Percentiles rank a stretch among this genome's conserved stretches.
Evolutionary conservation across 2,113 vertebrate genomes (phyloP).

Genomic region (Leiothrix lutea): DNA sequence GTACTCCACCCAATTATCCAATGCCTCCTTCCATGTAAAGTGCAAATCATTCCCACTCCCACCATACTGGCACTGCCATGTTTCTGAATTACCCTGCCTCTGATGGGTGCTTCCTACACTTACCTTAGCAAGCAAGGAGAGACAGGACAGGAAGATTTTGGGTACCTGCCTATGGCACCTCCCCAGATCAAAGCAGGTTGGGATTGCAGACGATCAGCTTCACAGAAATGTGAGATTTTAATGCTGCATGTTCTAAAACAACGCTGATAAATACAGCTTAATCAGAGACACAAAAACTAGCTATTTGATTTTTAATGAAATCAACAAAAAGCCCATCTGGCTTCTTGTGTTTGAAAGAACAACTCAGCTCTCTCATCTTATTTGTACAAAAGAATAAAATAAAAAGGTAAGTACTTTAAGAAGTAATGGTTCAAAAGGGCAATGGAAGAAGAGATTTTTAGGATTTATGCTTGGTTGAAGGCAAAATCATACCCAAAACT

Average conservation of each 20-base stretch:
- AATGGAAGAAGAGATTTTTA: not conserved
- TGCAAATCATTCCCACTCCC: not conserved
- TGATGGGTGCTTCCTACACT: not conserved
- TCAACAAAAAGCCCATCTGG: not conserved
- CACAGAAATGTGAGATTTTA: not conserved
- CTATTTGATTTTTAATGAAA: not conserved
- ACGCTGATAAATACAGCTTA: not conserved
- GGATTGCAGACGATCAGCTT: not conserved
- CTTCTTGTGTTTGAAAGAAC: not conserved
- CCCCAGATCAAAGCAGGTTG: not conserved
- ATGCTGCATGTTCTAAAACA: not conserved
- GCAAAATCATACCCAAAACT: conserved; percentile 9
- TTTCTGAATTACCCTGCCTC: not conserved
- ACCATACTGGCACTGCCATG: not conserved
- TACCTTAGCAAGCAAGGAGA: not conserved
- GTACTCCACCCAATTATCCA: not conserved
- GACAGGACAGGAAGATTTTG: not conserved
- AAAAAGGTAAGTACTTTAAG: not conserved
- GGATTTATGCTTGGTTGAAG: not conserved
- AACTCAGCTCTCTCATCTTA: not conserved
- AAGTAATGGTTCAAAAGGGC: not conserved
- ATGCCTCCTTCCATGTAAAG: not conserved
- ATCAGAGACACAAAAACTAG: not conserved
- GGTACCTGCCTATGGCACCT: not conserved
- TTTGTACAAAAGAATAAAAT: not conserved